These are phyloP conservation scores for Formica selysi DNA, from an alignment of 1,140 invertebrate genomes.

Conservation along the genomic window DNA sequence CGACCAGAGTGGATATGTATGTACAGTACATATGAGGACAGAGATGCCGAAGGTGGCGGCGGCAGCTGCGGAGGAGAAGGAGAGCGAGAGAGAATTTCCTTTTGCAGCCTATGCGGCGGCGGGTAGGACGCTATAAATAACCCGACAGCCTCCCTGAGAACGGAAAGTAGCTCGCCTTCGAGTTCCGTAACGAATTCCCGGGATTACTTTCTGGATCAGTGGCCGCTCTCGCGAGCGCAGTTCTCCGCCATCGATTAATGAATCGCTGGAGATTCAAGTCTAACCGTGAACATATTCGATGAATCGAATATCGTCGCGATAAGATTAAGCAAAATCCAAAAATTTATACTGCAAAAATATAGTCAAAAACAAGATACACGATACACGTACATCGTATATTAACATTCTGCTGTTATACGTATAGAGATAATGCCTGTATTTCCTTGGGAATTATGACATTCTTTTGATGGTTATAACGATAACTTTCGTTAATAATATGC, in stretches of 20 bases:
- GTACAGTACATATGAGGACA: conserved; percentile 15
- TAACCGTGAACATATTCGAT: conserved; percentile 1
- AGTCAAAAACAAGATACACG: not conserved
- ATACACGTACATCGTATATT: not conserved
- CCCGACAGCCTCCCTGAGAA: conserved; percentile 83
- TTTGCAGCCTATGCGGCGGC: conserved; percentile 66
- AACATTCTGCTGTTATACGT: not conserved
- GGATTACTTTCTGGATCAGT: conserved; percentile 82
- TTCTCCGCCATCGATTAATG: conserved; percentile 47
- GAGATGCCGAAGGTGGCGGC: conserved; percentile 20
- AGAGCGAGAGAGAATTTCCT: conserved; percentile 74
- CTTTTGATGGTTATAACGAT: not conserved
- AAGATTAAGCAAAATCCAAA: not conserved
- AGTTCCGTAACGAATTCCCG: conserved; percentile 84
- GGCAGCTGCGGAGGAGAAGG: conserved; percentile 19
- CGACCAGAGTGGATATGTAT: conserved; percentile 15
- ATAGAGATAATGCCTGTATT: not conserved
- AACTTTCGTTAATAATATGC: not conserved
- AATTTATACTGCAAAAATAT: not conserved
- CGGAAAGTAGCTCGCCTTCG: conserved; percentile 86
- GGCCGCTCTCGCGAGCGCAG: conserved; percentile 53
- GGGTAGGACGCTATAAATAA: conserved; percentile 81
- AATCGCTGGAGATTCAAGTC: conserved; percentile 39
- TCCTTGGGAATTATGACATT: not conserved
- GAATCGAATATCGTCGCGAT: not conserved